A percentile compares a stretch with the other conserved stretches of the same genome.
These are phyloP conservation scores for Myanophis thanlyinensis DNA, from an alignment of 2,113 vertebrate species.

Conservation along the genomic window DNA sequence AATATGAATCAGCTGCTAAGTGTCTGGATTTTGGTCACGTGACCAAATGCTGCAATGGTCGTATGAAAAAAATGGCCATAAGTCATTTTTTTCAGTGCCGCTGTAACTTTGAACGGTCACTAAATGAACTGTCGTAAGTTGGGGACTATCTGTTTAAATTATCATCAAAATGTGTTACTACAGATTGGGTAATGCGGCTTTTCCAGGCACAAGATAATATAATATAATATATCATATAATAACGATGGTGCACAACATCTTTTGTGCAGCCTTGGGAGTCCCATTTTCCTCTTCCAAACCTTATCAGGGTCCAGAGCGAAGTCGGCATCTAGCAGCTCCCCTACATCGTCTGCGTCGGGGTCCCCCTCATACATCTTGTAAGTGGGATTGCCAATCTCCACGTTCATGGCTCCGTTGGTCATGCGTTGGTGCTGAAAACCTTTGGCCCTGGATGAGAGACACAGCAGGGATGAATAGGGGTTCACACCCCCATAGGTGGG, in stretches of 20 bases:
- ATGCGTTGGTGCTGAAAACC: slow-evolving; percentile 98
- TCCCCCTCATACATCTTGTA: slow-evolving; percentile 98
- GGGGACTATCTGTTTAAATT: neutral
- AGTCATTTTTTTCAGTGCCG: neutral
- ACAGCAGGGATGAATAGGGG: neutral
- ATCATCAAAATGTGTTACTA: neutral
- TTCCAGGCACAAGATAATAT: neutral
- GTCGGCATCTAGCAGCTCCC: slow-evolving; percentile 92
- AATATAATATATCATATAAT: no score
- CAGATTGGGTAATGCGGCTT: neutral
- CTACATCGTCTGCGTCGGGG: slow-evolving; percentile 85
- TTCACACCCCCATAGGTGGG: neutral
- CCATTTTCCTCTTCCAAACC: slow-evolving; percentile 64
- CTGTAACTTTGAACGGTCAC: neutral
- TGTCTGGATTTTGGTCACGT: no score
- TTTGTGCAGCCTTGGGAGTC: neutral
- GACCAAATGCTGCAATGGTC: no score
- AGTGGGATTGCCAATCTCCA: slow-evolving; percentile 96
- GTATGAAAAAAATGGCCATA: neutral
- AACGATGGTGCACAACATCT: neutral
- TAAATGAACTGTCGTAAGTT: neutral
- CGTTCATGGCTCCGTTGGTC: slow-evolving; percentile 96
- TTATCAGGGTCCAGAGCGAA: slow-evolving; percentile 94
- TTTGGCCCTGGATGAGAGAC: slow-evolving; percentile 79
- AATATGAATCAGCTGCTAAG: no score